Conservation (phyloP, 2,797 vertebrate species). For the Chelidonichthys spinosus region DNA sequence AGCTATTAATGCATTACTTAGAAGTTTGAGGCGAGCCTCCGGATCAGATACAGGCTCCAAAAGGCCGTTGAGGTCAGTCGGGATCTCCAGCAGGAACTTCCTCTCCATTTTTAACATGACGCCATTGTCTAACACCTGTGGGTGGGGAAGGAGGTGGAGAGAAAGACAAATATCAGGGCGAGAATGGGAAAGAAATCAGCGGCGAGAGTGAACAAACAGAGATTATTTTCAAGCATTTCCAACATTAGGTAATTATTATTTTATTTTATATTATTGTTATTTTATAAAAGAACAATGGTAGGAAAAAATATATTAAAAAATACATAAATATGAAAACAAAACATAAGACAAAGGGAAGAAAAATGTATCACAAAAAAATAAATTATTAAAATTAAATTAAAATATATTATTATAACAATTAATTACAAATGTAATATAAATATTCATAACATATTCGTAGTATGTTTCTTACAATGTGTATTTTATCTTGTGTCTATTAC, state of each 20-base stretch:
- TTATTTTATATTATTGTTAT: no score
- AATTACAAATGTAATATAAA: no score
- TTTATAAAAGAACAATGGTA: no score
- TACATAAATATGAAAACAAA: no score
- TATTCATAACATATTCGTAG: not conserved
- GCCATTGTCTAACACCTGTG: conserved; percentile 81
- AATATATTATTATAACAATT: not conserved
- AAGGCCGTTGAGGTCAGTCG: conserved; percentile 65
- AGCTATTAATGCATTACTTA: conserved; percentile 51
- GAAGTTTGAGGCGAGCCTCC: conserved; percentile 78
- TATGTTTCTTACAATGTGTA: not conserved
- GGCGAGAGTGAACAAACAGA: not conserved
- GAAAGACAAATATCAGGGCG: not conserved
- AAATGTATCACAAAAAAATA: no score
- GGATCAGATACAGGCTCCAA: conserved; percentile 83
- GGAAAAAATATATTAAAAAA: no score
- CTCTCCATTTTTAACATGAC: conserved; percentile 76
- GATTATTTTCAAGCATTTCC: not conserved
- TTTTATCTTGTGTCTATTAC: not conserved
- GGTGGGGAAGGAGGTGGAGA: not conserved
- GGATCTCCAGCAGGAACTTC: conserved; percentile 74
- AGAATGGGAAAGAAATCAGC: not conserved
- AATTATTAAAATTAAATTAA: not conserved
- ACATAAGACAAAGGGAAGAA: no score
- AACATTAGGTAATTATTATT: not conserved